A percentile compares a stretch with the other conserved stretches of the same genome.
These are phyloP conservation scores for Episyrphus balteatus DNA, from an alignment of 1,140 invertebrate genomes.

Conservation along the genomic window DNA sequence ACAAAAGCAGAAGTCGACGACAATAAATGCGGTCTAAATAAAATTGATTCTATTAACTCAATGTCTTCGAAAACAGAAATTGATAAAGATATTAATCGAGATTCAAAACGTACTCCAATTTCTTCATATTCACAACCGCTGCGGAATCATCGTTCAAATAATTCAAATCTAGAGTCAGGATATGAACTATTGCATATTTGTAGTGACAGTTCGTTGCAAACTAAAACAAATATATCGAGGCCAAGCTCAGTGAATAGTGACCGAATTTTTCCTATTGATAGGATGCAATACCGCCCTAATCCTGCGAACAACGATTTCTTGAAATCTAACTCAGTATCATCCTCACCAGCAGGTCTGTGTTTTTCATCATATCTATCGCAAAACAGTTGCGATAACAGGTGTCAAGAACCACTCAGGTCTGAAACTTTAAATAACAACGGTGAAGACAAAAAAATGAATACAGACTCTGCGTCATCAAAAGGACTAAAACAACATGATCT, in stretches of 20 bases:
- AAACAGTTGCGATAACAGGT: background rate
- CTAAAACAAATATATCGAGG: conserved; percentile 22
- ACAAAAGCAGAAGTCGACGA: too few relatives aligned
- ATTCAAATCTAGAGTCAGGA: conserved; percentile 6
- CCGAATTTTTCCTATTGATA: conserved; percentile 17
- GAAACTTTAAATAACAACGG: background rate
- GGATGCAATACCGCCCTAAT: conserved; percentile 12
- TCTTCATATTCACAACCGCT: background rate
- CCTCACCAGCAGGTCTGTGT: conserved; percentile 3
- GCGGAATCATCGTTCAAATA: background rate
- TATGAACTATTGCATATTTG: conserved; percentile 31
- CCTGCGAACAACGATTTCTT: conserved; percentile 8
- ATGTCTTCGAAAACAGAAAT: conserved; percentile 10
- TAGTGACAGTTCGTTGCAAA: conserved; percentile 28
- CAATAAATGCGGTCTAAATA: background rate
- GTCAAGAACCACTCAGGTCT: background rate
- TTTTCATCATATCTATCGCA: conserved; percentile 3
- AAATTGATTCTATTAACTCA: conserved; percentile 12
- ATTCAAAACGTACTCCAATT: background rate
- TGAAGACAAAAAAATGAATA: conserved; percentile 1
- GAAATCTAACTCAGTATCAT: background rate
- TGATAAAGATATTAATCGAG: conserved; percentile 4
- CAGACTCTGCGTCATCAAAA: conserved; percentile 3
- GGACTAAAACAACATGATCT: conserved; percentile 2
- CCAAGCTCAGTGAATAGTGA: conserved; percentile 15